These are phyloP conservation scores for Lithophane semibrunnea DNA, from an alignment of 2,888 invertebrate species.

Conservation along the genomic window DNA sequence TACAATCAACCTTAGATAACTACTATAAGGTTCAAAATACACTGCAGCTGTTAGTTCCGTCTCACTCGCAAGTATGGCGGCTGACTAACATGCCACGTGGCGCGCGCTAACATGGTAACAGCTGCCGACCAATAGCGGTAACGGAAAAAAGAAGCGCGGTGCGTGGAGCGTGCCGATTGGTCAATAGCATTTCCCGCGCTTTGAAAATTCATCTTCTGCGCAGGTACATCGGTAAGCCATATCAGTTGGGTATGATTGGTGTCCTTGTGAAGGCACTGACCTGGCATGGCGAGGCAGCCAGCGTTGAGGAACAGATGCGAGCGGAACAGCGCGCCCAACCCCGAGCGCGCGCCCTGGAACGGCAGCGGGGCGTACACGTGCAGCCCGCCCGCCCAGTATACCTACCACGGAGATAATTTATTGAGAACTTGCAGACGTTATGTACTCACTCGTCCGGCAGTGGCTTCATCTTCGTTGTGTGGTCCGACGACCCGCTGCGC, in stretches of 20 bases:
- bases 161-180: too few species aligned
- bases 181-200: too few species aligned
- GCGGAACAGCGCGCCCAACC: constrained; percentile 96
- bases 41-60: too few species aligned
- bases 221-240: too few species aligned
- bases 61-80: too few species aligned
- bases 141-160: too few species aligned
- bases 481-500: not conserved
- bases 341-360: constrained; percentile 94
- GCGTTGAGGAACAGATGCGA: constrained; percentile 97
- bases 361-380: constrained; percentile 98
- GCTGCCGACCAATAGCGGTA: too few species aligned
- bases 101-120: too few species aligned
- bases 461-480: not conserved
- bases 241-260: not conserved
- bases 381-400: constrained; percentile 95
- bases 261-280: constrained; percentile 59
- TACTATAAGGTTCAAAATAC: too few species aligned
- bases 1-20: too few species aligned
- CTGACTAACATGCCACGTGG: too few species aligned
- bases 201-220: too few species aligned
- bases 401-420: not conserved
- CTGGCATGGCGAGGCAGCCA: constrained; percentile 93
- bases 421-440: not conserved
- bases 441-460: not conserved